phyloP scores from a whole-genome alignment of 2,113 vertebrate genomes.

The Lutjanus erythropterus region DNA sequence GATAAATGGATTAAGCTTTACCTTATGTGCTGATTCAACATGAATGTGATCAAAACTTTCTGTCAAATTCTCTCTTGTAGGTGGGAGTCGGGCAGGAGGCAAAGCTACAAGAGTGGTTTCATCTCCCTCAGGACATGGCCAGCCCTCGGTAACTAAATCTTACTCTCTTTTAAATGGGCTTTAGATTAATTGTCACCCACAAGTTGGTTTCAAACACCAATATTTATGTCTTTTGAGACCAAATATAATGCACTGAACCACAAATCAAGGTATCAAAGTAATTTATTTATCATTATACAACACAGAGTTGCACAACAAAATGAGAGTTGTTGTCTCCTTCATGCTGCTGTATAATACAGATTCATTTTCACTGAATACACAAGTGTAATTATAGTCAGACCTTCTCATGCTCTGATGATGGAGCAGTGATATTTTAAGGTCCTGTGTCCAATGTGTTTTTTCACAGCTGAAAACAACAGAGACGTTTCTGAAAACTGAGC shows the following conservation, averaged over 20 bases:
- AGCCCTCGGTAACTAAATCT: slow-evolving; percentile 91
- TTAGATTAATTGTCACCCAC: not conserved
- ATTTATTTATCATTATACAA: too few species aligned
- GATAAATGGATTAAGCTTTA: not conserved
- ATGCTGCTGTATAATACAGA: too few species aligned
- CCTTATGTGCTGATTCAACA: not conserved
- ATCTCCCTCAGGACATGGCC: slow-evolving; percentile 93
- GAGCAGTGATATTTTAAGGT: too few species aligned
- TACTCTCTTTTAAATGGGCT: not conserved
- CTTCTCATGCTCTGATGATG: too few species aligned
- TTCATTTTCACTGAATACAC: too few species aligned
- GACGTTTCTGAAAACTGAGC: too few species aligned
- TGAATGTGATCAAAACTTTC: slow-evolving; percentile 18
- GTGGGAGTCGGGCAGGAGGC: slow-evolving; percentile 95
- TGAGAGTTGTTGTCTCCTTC: too few species aligned
- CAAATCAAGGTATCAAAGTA: too few species aligned
- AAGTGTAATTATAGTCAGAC: too few species aligned
- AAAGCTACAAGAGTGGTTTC: slow-evolving; percentile 96
- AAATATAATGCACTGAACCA: not conserved
- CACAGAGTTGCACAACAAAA: too few species aligned
- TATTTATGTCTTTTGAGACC: not conserved
- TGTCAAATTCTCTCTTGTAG: slow-evolving; percentile 59
- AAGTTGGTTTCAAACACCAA: not conserved
- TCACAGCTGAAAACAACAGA: too few species aligned
- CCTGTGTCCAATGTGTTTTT: too few species aligned